Conservation (phyloP, 2,113 vertebrate genomes). For the Illadopsis cleaveri region DNA sequence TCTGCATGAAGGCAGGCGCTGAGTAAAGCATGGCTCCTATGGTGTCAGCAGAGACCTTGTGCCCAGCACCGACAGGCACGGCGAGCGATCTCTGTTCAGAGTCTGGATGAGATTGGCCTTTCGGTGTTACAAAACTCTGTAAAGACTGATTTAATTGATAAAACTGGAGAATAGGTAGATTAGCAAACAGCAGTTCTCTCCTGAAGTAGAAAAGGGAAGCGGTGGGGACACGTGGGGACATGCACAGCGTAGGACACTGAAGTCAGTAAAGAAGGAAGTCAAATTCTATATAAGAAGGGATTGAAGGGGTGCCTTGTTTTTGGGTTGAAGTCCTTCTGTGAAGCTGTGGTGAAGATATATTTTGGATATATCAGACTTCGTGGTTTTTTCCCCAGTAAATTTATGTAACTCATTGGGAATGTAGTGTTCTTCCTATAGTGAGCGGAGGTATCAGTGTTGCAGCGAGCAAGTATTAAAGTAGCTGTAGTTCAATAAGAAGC, state of each 20-base stretch:
- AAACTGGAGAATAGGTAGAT: background rate
- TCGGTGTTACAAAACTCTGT: background rate
- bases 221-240: background rate
- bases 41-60: background rate
- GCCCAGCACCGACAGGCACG: background rate
- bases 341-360: background rate
- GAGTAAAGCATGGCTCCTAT: background rate
- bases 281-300: background rate
- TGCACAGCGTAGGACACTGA: background rate
- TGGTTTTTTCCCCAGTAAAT: background rate
- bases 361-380: background rate
- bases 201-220: background rate
- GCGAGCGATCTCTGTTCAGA: background rate
- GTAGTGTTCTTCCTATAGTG: background rate
- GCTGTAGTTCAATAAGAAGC: background rate
- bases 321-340: background rate
- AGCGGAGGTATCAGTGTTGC: background rate
- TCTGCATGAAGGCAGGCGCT: background rate
- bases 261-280: background rate
- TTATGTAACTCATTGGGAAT: background rate
- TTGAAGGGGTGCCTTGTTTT: background rate
- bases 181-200: background rate
- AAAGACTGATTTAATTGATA: background rate
- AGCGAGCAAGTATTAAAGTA: background rate
- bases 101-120: background rate